Percentiles rank a stretch among this genome's conserved stretches.
Evolutionary conservation across 2,113 vertebrate genomes (phyloP).

Genomic region (Gracilinanus agilis): DNA sequence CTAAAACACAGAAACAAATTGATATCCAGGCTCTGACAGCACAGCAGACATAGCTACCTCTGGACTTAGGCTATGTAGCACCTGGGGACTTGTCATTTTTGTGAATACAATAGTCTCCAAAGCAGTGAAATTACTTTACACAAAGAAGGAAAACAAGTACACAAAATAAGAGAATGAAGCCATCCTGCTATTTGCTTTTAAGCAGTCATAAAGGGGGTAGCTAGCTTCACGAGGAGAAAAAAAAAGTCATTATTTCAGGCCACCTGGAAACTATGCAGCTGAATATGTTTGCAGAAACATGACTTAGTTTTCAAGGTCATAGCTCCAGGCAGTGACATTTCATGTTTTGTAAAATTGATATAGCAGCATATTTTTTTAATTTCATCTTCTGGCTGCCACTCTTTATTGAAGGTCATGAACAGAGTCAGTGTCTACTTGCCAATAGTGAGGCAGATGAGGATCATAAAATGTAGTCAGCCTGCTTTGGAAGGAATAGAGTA

Average conservation of each 20-base stretch:
- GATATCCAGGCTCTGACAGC: accelerated
- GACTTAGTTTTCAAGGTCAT: not conserved
- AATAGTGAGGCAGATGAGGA: accelerated
- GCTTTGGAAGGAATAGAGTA: not conserved
- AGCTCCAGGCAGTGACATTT: not conserved
- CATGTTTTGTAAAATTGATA: not conserved
- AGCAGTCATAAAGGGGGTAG: not conserved
- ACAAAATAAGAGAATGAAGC: not conserved
- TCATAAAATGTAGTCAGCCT: not conserved
- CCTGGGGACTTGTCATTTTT: not conserved
- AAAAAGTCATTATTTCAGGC: not conserved
- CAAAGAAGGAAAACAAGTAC: not conserved
- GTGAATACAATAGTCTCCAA: not conserved
- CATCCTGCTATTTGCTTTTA: not conserved
- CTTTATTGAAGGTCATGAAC: not conserved
- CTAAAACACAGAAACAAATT: not conserved
- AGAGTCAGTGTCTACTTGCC: accelerated
- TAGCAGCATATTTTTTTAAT: not conserved
- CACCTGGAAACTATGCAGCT: accelerated
- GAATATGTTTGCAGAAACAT: not conserved
- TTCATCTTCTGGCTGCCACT: accelerated
- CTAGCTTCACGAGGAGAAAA: not conserved
- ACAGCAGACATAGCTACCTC: accelerated
- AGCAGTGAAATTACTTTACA: not conserved
- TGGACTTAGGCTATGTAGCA: accelerated